These are phyloP conservation scores for Megaceryle alcyon DNA, from an alignment of 2,797 vertebrate genomes.

Conservation along the genomic window DNA sequence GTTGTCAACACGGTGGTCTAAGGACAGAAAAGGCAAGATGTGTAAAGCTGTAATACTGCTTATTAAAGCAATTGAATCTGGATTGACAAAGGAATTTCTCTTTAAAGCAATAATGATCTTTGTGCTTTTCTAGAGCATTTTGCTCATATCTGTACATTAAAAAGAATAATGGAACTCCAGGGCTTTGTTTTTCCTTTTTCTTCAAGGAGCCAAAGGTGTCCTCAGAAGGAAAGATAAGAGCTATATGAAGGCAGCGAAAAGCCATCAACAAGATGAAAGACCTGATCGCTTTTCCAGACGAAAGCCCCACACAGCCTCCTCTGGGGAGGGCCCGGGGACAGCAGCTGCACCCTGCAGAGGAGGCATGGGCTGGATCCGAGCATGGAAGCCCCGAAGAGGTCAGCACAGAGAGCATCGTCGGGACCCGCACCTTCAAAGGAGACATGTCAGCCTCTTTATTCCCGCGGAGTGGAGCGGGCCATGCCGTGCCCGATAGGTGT, in stretches of 20 bases:
- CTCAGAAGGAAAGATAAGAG: background rate
- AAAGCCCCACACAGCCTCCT: background rate
- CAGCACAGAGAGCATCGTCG: background rate
- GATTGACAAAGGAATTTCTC: constrained; percentile 25
- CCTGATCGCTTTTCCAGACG: background rate
- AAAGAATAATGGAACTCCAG: background rate
- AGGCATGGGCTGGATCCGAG: background rate
- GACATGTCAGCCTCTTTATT: background rate
- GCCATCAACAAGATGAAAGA: background rate
- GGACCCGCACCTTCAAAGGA: background rate
- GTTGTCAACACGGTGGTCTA: background rate
- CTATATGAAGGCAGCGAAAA: background rate
- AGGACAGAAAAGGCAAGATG: background rate
- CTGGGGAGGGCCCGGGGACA: background rate
- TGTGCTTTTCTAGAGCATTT: background rate
- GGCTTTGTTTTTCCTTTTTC: background rate
- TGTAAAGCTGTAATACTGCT: background rate
- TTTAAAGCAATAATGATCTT: background rate
- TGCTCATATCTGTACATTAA: background rate
- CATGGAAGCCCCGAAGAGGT: background rate
- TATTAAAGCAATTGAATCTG: background rate
- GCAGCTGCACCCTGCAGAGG: background rate
- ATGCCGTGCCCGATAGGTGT: constrained; percentile 20
- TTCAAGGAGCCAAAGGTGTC: background rate
- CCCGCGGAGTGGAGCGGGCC: background rate